phyloP scores from a whole-genome alignment of 2,113 vertebrate species.

The Trichomycterus rosablanca region DNA sequence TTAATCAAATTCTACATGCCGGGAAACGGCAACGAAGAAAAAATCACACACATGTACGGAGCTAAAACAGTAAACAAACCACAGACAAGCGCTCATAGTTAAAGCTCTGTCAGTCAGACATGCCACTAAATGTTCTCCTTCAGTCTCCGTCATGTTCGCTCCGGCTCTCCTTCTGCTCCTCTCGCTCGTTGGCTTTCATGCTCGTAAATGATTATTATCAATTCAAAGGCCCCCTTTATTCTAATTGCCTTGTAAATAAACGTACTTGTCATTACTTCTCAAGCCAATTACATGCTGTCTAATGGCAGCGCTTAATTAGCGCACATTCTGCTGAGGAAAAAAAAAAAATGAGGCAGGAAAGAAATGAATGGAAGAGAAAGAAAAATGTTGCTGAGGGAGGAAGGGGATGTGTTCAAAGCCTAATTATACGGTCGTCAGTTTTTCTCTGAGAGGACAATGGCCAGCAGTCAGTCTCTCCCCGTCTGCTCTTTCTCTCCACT shows the following conservation, averaged over 20 bases:
- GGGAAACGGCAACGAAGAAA: slow-evolving; percentile 40
- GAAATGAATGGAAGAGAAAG: slow-evolving; percentile 46
- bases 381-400: slow-evolving; percentile 34
- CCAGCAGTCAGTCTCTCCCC: slow-evolving; percentile 34
- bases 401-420: slow-evolving; percentile 37
- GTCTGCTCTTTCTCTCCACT: slow-evolving; percentile 22
- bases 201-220: slow-evolving; percentile 74
- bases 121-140: slow-evolving; percentile 12
- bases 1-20: slow-evolving; percentile 53
- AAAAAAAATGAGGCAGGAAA: slow-evolving; percentile 40
- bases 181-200: slow-evolving; percentile 28
- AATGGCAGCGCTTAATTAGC: slow-evolving; percentile 78
- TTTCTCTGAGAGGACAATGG: slow-evolving; percentile 40
- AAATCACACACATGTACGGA: slow-evolving; percentile 36
- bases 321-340: slow-evolving; percentile 65
- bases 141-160: not conserved
- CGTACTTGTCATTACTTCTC: slow-evolving; percentile 80
- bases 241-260: slow-evolving; percentile 81
- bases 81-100: slow-evolving; percentile 47
- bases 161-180: not conserved
- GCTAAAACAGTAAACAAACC: slow-evolving; percentile 51
- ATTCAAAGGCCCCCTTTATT: slow-evolving; percentile 71
- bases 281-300: slow-evolving; percentile 78
- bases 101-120: slow-evolving; percentile 55
- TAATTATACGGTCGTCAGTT: slow-evolving; percentile 47